These are phyloP conservation scores for Dreissena polymorpha DNA, from an alignment of 1,140 invertebrate genomes.

Conservation along the genomic window DNA sequence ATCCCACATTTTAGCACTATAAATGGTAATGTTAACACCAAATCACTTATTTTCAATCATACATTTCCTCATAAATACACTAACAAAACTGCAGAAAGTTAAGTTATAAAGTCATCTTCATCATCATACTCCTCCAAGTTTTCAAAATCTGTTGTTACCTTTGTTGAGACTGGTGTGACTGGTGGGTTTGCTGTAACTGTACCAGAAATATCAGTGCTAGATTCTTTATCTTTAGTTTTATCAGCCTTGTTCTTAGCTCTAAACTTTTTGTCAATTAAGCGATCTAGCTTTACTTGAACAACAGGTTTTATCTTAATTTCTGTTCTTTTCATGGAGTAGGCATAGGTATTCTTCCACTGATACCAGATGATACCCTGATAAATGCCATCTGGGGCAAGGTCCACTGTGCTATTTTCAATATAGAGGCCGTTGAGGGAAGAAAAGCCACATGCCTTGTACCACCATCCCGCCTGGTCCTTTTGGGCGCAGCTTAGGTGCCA, in stretches of 20 bases:
- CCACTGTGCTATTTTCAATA: conserved; percentile 66
- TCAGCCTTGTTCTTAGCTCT: neutral
- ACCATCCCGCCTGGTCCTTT: conserved; percentile 82
- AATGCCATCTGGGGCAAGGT: conserved; percentile 66
- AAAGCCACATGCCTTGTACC: conserved; percentile 84
- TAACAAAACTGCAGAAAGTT: too few relatives aligned
- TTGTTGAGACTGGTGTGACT: too few relatives aligned
- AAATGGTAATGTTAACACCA: too few relatives aligned
- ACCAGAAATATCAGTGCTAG: neutral
- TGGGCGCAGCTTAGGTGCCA: conserved; percentile 85
- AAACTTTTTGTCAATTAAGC: neutral
- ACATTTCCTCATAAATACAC: too few relatives aligned
- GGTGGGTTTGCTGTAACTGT: neutral
- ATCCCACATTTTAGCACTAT: too few relatives aligned
- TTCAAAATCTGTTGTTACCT: too few relatives aligned
- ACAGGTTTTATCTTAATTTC: conserved; percentile 80
- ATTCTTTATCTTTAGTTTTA: neutral
- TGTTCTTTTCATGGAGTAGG: conserved; percentile 79
- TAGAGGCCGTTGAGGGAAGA: conserved; percentile 84
- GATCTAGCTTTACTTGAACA: conserved; percentile 55
- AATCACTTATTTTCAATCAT: too few relatives aligned
- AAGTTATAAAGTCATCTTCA: too few relatives aligned
- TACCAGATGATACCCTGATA: conserved; percentile 83
- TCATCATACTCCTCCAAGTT: too few relatives aligned
- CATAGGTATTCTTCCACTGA: conserved; percentile 80